Evolutionary conservation across 1,140 invertebrate genomes (phyloP).

Genomic region (Saccostrea glomerata): DNA sequence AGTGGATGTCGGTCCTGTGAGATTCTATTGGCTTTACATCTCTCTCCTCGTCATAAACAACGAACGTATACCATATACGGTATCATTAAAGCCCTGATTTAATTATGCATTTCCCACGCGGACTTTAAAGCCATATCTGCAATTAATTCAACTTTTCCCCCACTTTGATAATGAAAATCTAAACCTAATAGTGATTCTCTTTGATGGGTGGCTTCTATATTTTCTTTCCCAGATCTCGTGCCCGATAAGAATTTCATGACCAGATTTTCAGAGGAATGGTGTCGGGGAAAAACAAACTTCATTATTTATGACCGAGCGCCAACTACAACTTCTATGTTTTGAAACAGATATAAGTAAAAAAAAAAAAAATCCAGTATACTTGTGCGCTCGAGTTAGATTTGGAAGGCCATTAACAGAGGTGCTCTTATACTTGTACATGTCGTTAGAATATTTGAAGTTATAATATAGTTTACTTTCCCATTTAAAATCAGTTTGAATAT

Average conservation of each 20-base stretch:
- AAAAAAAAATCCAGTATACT: too few species aligned
- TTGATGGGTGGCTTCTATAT: background rate
- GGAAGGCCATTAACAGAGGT: too few species aligned
- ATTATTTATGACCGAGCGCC: background rate
- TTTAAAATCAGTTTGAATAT: too few species aligned
- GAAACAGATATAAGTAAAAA: too few species aligned
- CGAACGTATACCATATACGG: background rate
- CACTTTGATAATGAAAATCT: background rate
- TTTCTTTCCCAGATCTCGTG: background rate
- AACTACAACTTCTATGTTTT: background rate
- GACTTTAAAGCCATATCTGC: background rate
- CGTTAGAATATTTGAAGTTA: too few species aligned
- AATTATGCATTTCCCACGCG: constrained; percentile 11
- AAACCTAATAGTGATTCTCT: background rate
- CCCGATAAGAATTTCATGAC: background rate
- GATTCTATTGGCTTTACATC: background rate
- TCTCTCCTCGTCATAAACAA: background rate
- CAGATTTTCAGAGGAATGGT: background rate
- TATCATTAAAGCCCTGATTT: background rate
- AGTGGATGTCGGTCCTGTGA: background rate
- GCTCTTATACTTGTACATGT: too few species aligned
- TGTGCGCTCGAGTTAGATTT: too few species aligned
- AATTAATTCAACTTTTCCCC: background rate
- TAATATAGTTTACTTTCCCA: too few species aligned
- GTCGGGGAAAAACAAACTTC: background rate